phyloP scores from a whole-genome alignment of 2,113 vertebrate species.

The Orthonyx spaldingii region DNA sequence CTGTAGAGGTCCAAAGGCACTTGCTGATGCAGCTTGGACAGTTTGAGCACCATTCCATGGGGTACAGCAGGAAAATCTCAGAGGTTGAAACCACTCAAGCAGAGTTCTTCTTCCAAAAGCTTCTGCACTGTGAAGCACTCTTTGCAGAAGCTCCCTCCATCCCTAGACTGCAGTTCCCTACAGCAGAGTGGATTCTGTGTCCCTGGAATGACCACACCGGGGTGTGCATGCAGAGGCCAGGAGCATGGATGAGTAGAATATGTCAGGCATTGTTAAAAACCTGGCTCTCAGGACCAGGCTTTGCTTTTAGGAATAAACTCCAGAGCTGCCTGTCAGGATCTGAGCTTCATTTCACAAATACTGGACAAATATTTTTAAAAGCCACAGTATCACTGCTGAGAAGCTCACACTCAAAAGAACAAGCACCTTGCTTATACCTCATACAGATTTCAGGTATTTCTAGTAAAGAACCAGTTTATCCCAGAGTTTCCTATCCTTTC shows the following conservation, averaged over 20 bases:
- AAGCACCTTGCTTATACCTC: neutral
- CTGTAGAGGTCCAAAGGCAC: neutral
- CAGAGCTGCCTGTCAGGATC: neutral
- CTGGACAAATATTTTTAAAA: neutral
- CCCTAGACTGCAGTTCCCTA: neutral
- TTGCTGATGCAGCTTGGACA: neutral
- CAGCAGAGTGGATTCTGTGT: neutral
- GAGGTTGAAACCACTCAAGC: neutral
- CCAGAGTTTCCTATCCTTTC: neutral
- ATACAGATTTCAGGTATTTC: neutral
- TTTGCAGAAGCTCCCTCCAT: neutral
- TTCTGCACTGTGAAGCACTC: neutral
- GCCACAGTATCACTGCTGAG: neutral
- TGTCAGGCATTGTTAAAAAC: neutral
- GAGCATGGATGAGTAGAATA: accelerated
- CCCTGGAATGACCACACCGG: accelerated
- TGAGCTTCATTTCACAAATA: neutral
- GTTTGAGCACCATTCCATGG: neutral
- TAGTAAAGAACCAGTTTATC: neutral
- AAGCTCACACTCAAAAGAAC: neutral
- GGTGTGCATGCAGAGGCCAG: neutral
- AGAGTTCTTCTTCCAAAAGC: neutral
- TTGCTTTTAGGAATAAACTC: neutral
- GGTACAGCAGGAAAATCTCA: neutral
- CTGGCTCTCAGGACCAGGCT: neutral